Conservation (phyloP, 2,113 vertebrate species). For the Burhinus bistriatus region DNA sequence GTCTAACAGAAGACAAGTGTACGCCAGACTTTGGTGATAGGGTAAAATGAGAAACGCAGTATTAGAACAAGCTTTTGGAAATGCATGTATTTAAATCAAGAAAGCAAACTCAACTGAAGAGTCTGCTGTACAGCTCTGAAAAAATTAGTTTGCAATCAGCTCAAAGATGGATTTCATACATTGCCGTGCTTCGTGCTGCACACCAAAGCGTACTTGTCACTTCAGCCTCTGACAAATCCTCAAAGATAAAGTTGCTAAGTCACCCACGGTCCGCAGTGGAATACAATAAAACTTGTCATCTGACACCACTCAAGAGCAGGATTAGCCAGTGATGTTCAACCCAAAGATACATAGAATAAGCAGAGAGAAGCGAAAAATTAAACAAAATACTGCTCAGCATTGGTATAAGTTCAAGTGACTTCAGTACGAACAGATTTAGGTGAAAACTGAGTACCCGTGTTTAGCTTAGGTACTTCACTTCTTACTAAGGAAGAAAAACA, state of each 20-base stretch:
- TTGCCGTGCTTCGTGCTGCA: neutral
- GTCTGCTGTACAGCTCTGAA: neutral
- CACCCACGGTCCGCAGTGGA: neutral
- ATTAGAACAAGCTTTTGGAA: neutral
- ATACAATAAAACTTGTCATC: neutral
- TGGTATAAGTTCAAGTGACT: neutral
- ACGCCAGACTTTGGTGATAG: accelerated
- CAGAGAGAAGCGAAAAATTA: neutral
- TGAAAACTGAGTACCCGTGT: neutral
- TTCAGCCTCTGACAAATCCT: constrained; percentile 35
- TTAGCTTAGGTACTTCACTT: neutral
- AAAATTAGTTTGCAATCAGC: neutral
- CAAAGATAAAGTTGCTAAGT: constrained; percentile 26
- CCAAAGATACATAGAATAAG: neutral
- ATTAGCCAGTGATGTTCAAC: neutral
- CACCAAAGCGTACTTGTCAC: neutral
- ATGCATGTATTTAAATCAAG: neutral
- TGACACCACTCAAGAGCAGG: neutral
- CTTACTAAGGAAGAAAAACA: neutral
- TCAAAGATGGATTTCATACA: neutral
- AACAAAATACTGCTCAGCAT: neutral
- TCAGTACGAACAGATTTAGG: neutral
- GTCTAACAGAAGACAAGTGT: neutral
- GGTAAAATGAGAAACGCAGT: neutral
- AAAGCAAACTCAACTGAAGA: neutral